A percentile compares a stretch with the other conserved stretches of the same genome.
Evolutionary conservation across 35 echinoderm and acorn worm species (phyloP).

Genomic region (Holothuria glaberrima): DNA sequence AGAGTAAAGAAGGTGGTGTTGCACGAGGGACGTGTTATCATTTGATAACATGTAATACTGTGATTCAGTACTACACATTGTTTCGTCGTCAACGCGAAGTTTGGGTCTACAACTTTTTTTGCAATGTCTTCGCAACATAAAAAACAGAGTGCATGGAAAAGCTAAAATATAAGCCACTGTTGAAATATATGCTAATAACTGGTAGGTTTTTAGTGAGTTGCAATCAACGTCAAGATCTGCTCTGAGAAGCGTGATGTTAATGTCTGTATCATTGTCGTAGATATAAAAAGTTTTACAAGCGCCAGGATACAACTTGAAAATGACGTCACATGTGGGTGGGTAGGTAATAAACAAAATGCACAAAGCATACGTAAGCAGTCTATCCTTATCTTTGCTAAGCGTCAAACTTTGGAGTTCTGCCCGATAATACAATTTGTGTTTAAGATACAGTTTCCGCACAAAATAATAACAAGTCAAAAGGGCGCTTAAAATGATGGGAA

Average conservation of each 20-base stretch:
- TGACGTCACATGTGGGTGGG: background rate
- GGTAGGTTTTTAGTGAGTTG: background rate
- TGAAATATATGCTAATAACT: background rate
- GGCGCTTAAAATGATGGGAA: no score
- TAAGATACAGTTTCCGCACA: no score
- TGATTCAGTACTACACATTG: no score
- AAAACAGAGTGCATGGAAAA: slow-evolving; percentile 7
- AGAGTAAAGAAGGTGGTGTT: no score
- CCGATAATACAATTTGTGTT: no score
- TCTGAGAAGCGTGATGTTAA: background rate
- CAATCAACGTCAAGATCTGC: slow-evolving; percentile 26
- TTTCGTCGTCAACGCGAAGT: background rate
- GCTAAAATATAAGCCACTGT: slow-evolving; percentile 11
- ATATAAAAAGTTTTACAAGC: background rate
- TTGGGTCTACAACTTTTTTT: background rate
- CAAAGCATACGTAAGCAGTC: background rate
- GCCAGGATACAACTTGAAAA: background rate
- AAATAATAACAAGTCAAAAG: no score
- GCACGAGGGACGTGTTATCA: no score
- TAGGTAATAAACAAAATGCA: slow-evolving; percentile 4
- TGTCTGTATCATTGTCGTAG: background rate
- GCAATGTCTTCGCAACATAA: background rate
- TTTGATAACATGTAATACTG: no score
- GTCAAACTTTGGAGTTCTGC: no score
- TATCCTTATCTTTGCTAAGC: no score